Evolutionary conservation across 2,888 invertebrate species (phyloP).

Genomic region (Tricholauxania praeusta): DNA sequence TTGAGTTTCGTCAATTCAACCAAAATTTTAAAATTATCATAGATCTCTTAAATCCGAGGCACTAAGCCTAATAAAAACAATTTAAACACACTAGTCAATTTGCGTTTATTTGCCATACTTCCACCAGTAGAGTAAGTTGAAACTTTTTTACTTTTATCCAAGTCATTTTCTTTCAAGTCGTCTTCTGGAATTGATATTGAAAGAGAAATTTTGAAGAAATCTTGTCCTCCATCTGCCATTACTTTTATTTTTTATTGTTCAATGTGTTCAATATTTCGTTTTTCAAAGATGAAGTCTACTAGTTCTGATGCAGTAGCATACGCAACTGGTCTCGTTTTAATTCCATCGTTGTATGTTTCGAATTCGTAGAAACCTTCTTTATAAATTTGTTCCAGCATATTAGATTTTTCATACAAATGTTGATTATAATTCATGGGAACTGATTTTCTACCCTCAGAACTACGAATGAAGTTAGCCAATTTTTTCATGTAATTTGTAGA

Average conservation of each 20-base stretch:
- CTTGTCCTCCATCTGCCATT: conserved; percentile 13
- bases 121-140: conserved; percentile 21
- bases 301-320: conserved; percentile 23
- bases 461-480: conserved; percentile 18
- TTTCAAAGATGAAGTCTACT: conserved; percentile 1
- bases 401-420: not conserved
- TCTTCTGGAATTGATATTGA: too few relatives aligned
- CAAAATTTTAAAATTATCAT: not conserved
- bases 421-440: not conserved
- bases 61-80: conserved; percentile 18
- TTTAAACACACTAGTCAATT: conserved; percentile 18
- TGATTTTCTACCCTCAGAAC: conserved; percentile 10
- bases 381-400: conserved; percentile 23
- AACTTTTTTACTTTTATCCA: not conserved
- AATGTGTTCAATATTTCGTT: not conserved
- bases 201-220: too few relatives aligned
- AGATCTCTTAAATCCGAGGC: conserved; percentile 1
- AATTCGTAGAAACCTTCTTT: conserved; percentile 17
- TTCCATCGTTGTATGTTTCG: not conserved
- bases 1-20: conserved; percentile 10
- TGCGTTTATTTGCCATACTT: conserved; percentile 18
- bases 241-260: not conserved
- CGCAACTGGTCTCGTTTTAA: not conserved
- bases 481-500: conserved; percentile 33
- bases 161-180: too few relatives aligned